A percentile compares a stretch with the other conserved stretches of the same genome.
Conservation (phyloP, 2,797 vertebrate species). For the Dendrocincla fuliginosa region DNA sequence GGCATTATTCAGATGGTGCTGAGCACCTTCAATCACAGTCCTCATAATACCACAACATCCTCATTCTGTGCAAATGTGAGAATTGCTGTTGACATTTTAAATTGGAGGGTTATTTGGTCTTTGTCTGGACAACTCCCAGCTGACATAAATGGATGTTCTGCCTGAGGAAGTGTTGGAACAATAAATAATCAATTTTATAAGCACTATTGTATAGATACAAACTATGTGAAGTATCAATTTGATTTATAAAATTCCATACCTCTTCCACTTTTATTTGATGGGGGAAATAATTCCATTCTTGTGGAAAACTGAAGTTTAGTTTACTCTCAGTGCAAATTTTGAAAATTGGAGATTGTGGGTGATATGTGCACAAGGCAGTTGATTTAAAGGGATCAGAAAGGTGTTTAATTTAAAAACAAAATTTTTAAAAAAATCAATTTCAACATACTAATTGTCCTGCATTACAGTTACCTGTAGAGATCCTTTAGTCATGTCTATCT, state of each 20-base stretch:
- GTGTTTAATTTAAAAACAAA: conserved; percentile 59
- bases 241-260: conserved; percentile 37
- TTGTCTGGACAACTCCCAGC: conserved; percentile 31
- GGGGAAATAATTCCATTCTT: not conserved
- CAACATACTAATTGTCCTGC: conserved; percentile 81
- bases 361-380: conserved; percentile 64
- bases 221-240: conserved; percentile 2
- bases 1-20: conserved; percentile 71
- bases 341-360: conserved; percentile 63
- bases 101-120: conserved; percentile 61
- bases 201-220: not conserved
- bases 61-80: conserved; percentile 50
- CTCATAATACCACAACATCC: conserved; percentile 51
- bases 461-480: conserved; percentile 82
- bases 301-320: conserved; percentile 56
- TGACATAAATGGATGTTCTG: conserved; percentile 24
- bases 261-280: conserved; percentile 55
- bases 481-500: conserved; percentile 83
- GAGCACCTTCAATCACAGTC: conserved; percentile 64
- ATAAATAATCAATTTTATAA: conserved; percentile 14
- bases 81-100: conserved; percentile 58
- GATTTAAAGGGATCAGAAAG: conserved; percentile 65
- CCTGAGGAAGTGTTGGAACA: not conserved
- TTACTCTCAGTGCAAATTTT: conserved; percentile 68
- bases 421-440: conserved; percentile 54